Conservation (phyloP, 2,113 vertebrate genomes). For the Anseranas semipalmata region DNA sequence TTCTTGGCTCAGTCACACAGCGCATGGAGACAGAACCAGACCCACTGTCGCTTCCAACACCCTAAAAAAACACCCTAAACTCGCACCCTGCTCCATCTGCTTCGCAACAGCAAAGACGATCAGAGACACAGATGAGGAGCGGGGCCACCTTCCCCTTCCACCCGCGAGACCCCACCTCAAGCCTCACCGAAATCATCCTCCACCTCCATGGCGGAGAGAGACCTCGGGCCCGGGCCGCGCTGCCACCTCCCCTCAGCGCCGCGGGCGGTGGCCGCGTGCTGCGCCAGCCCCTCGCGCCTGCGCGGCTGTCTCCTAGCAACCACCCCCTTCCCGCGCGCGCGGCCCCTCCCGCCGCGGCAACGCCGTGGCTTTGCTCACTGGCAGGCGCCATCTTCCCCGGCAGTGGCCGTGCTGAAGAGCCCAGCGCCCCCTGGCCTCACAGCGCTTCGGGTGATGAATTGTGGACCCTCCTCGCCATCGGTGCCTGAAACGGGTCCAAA, state of each 20-base stretch:
- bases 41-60: fast-evolving
- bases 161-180: background rate
- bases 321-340: too few relatives aligned
- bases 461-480: too few relatives aligned
- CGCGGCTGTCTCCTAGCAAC: background rate
- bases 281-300: background rate
- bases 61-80: too few relatives aligned
- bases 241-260: background rate
- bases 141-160: fast-evolving
- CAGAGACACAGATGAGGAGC: background rate
- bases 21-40: background rate
- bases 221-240: fast-evolving
- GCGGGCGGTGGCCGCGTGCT: fast-evolving
- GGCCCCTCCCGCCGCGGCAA: background rate
- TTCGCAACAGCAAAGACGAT: too few relatives aligned
- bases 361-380: fast-evolving
- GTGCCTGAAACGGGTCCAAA: background rate
- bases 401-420: fast-evolving
- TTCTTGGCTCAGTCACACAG: background rate
- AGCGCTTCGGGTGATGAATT: fast-evolving
- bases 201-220: background rate
- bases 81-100: background rate
- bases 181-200: constrained; percentile 12
- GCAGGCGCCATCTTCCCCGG: background rate
- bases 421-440: fast-evolving